Evolutionary conservation across 2,888 invertebrate species (phyloP), one percentile per base, ranked within the genome.

Genomic region (Caenorhabditis zanzibari): DNA sequence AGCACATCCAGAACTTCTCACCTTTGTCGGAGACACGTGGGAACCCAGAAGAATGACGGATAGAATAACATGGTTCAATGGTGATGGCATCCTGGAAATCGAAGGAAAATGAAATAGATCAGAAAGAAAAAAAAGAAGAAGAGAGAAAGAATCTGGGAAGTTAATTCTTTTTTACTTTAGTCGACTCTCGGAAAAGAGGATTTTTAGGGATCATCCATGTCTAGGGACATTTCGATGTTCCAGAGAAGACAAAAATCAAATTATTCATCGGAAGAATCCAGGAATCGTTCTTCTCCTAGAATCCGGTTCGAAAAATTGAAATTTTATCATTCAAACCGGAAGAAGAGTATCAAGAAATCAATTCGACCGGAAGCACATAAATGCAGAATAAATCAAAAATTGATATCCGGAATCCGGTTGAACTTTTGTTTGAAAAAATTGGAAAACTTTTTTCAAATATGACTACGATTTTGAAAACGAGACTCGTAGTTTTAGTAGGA

Each of bases 41-140:
- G 66, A 75, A 66, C 75, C 75, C 75, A 75, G 22, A 75, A 66
- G 47, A 47, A 75, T 64, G 66, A 75, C 41, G 75, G 56, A 66
- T 47, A 75, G 19, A 28, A 26, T 14, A 47, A 58, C 38, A 41
- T 69, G 66, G 52, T 68, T 68, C 58, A 71, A 58, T 58, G 44
- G 58, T 56, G 58, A 71, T 58, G 71, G 49, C 72, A 72, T 72
- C 72, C 72, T 72, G 61, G n/a, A 47, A 72, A 47, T 35, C 16
- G 16, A 19, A 64, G 5, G 6, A 47, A n/a, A 14, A 16, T 58
- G 10, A 10, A 12, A 38, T 5, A 41, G 6, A 10, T 10, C 4
- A 24, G 22, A 5, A 2, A 24, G n/a, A n/a, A 2, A 1, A 35
- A 49, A 64, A 47, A 1, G 22, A 3, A 16, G 32, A 52, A 52